Evolutionary conservation across 2,888 invertebrate species (phyloP).

Genomic region (Thera britannica): DNA sequence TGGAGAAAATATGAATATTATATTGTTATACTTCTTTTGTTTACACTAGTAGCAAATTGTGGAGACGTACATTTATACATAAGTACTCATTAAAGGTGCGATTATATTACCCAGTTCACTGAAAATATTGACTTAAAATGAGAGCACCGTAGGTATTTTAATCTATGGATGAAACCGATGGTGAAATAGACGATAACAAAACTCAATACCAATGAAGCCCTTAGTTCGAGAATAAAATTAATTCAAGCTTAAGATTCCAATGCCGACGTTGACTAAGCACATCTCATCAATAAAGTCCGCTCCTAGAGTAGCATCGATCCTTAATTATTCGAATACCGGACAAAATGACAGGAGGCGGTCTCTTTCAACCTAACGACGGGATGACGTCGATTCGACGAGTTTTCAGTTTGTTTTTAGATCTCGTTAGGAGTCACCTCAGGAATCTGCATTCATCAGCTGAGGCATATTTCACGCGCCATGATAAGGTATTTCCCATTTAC

Average conservation of each 20-base stretch:
- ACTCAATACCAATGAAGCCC: constrained; percentile 38
- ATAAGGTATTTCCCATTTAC: constrained; percentile 73
- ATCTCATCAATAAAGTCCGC: constrained; percentile 70
- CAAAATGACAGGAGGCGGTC: constrained; percentile 66
- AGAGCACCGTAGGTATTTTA: neutral
- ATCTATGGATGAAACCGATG: neutral
- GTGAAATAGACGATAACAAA: constrained; percentile 25
- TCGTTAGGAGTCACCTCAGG: constrained; percentile 64
- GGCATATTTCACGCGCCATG: constrained; percentile 71
- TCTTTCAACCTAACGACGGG: constrained; percentile 62
- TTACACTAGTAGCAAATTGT: too few relatives aligned
- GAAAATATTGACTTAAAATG: too few relatives aligned
- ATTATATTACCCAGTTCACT: too few relatives aligned
- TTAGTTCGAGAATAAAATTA: constrained; percentile 45
- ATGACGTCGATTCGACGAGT: constrained; percentile 64
- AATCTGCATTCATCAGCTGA: constrained; percentile 71
- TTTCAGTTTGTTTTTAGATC: constrained; percentile 73
- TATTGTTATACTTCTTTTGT: too few relatives aligned
- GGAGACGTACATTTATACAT: too few relatives aligned
- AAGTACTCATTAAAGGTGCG: too few relatives aligned
- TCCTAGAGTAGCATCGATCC: constrained; percentile 65
- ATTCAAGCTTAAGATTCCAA: constrained; percentile 50
- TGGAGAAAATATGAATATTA: too few relatives aligned
- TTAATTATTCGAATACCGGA: constrained; percentile 72
- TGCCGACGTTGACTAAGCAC: constrained; percentile 73